phyloP scores from a whole-genome alignment of 2,113 vertebrate genomes.

The Elaphurus davidianus region DNA sequence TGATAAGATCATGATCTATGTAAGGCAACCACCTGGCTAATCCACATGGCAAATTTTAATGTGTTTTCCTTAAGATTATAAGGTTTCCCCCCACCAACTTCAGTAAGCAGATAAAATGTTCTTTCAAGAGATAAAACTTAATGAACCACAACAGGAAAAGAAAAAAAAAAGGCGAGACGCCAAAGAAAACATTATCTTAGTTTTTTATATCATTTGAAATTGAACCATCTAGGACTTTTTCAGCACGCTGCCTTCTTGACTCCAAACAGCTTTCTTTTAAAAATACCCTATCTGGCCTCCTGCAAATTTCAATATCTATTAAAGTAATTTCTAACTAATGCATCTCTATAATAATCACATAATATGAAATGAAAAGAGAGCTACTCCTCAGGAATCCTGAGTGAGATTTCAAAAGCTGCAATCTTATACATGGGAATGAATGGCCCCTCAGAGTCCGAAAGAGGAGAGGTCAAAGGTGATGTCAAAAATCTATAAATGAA shows the following conservation, averaged over 20 bases:
- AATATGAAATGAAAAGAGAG: background rate
- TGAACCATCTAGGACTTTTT: slow-evolving; percentile 5
- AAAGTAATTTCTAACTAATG: background rate
- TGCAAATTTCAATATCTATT: slow-evolving; percentile 25
- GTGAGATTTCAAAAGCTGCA: background rate
- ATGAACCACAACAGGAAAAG: background rate
- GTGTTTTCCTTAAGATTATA: slow-evolving; percentile 20
- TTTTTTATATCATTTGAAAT: background rate
- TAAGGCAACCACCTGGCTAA: background rate
- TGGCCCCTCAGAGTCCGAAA: background rate
- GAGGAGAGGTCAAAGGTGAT: background rate
- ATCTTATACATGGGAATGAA: background rate
- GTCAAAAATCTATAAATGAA: background rate
- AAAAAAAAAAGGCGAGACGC: background rate
- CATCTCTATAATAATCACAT: slow-evolving; percentile 1
- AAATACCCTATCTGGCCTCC: background rate
- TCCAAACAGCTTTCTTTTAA: slow-evolving; percentile 18
- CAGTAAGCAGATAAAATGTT: slow-evolving; percentile 42
- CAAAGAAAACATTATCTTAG: slow-evolving; percentile 50
- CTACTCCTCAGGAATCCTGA: background rate
- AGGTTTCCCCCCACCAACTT: background rate
- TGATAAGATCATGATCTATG: background rate
- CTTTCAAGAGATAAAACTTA: slow-evolving; percentile 56
- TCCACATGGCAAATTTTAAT: background rate
- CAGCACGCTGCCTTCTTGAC: background rate